Conservation (phyloP, 2,797 vertebrate genomes). For the Mormyrops boulengeri region DNA sequence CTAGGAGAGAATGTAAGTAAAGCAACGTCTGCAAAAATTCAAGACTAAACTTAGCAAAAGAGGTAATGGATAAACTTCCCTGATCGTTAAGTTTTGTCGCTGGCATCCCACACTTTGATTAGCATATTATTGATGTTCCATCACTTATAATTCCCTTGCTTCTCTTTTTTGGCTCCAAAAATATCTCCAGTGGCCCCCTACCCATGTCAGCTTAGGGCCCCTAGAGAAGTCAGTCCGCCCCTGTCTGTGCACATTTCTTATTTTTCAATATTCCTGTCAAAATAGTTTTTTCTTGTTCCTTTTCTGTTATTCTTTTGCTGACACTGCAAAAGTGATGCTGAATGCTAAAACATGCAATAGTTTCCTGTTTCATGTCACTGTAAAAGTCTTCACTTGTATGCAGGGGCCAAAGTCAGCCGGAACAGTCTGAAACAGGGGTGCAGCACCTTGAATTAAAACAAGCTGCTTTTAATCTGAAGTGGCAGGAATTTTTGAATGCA, state of each 20-base stretch:
- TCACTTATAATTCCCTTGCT: too few relatives aligned
- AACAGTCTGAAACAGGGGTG: not conserved
- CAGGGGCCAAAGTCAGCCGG: not conserved
- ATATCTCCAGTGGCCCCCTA: not conserved
- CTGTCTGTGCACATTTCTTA: not conserved
- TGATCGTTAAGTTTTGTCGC: not conserved
- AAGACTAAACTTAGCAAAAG: not conserved
- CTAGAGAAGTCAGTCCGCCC: not conserved
- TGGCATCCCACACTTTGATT: not conserved
- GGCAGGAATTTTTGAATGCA: not conserved
- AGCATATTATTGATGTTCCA: not conserved
- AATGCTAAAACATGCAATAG: not conserved
- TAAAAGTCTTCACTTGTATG: not conserved
- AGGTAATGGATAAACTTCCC: not conserved
- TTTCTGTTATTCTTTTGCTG: not conserved
- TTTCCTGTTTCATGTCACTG: not conserved
- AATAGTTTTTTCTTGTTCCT: not conserved
- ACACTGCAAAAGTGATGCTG: not conserved
- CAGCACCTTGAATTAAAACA: not conserved
- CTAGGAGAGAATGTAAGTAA: not conserved
- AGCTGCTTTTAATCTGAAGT: not conserved
- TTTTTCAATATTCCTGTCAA: not conserved
- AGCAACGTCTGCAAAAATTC: not conserved
- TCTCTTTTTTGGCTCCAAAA: not conserved
- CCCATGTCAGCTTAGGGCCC: not conserved